Conservation (phyloP, 1,140 invertebrate genomes). For the Monomorium pharaonis region DNA sequence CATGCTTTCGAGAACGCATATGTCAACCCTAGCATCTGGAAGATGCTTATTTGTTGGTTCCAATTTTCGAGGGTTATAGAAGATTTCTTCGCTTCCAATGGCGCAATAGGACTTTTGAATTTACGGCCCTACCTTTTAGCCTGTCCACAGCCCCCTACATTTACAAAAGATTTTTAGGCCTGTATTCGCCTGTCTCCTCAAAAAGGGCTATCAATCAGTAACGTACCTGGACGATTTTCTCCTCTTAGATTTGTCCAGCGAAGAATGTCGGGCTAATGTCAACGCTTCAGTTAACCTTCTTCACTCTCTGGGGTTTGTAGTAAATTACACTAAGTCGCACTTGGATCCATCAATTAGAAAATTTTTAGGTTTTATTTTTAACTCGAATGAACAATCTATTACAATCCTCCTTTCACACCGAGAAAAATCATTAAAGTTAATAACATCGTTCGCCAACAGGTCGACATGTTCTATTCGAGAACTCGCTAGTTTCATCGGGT, state of each 20-base stretch:
- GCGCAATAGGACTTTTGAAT: neutral
- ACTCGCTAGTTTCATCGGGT: neutral
- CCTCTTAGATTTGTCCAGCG: neutral
- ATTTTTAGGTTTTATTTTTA: neutral
- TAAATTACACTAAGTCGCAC: neutral
- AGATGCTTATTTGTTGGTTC: neutral
- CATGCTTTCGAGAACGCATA: neutral
- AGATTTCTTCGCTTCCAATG: neutral
- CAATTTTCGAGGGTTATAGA: neutral
- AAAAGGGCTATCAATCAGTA: neutral
- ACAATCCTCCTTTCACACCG: neutral
- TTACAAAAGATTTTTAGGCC: neutral
- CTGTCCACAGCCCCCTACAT: neutral
- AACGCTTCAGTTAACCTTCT: neutral
- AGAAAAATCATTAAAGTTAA: neutral
- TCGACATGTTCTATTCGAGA: neutral
- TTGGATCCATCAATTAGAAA: neutral
- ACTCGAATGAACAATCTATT: neutral
- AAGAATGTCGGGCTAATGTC: neutral
- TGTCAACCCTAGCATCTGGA: neutral
- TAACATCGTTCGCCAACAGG: neutral
- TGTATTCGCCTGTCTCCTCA: neutral
- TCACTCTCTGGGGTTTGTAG: neutral
- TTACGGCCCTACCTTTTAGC: too few relatives aligned
- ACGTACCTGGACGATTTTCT: neutral